phyloP scores from a whole-genome alignment of 1,140 invertebrate species.

The Drosophila mayri region DNA sequence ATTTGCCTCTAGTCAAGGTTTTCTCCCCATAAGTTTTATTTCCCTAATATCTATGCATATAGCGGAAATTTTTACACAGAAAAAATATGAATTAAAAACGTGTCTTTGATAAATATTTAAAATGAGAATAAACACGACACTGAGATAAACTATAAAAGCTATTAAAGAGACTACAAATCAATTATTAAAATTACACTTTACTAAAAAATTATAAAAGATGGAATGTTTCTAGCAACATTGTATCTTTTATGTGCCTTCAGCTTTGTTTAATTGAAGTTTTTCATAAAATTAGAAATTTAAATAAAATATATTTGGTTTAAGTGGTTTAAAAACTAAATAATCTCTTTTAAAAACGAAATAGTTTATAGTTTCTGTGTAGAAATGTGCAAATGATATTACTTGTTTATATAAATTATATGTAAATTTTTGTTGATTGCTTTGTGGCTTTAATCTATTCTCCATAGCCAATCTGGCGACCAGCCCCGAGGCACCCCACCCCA shows the following conservation, averaged over 20 bases:
- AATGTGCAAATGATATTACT: constrained; percentile 24
- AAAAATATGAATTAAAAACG: neutral
- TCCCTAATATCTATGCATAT: constrained; percentile 32
- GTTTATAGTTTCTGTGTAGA: neutral
- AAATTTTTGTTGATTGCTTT: constrained; percentile 15
- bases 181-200: neutral
- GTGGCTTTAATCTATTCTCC: constrained; percentile 16
- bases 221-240: neutral
- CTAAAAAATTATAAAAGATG: neutral
- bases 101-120: neutral
- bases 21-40: constrained; percentile 32
- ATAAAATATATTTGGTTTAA: too few relatives aligned
- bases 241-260: neutral
- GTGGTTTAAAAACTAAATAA: too few relatives aligned
- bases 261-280: neutral
- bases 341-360: neutral
- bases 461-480: constrained; percentile 25
- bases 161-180: neutral
- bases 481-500: constrained; percentile 1
- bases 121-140: neutral
- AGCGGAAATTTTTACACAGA: neutral
- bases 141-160: neutral
- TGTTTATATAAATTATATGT: constrained; percentile 7
- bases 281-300: too few relatives aligned
- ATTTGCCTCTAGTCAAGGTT: constrained; percentile 39